phyloP scores from a whole-genome alignment of 1,140 invertebrate species.

The Sminthurides bifidus region DNA sequence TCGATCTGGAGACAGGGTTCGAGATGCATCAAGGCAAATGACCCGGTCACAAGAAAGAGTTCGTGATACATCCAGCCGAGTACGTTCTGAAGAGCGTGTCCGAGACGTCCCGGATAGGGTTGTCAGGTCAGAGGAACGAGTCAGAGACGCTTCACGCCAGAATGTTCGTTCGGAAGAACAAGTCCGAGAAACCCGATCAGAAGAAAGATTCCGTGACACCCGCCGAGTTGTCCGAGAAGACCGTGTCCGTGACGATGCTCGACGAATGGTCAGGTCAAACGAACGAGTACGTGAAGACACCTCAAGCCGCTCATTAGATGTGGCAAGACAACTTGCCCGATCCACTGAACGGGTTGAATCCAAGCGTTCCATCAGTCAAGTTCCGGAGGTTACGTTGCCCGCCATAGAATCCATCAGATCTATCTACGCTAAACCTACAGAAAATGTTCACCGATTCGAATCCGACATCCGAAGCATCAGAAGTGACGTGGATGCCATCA shows the following conservation, averaged over 20 bases:
- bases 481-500: neutral
- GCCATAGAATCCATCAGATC: neutral
- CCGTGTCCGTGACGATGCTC: neutral
- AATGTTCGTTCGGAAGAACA: neutral
- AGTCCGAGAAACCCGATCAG: neutral
- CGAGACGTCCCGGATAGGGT: no score
- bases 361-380: neutral
- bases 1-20: no score
- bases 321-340: neutral
- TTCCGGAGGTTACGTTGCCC: neutral
- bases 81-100: no score
- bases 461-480: no score
- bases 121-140: no score
- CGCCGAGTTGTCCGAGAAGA: slow-evolving; percentile 11
- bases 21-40: no score
- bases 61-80: no score
- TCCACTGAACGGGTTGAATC: neutral
- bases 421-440: neutral
- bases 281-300: neutral
- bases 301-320: neutral
- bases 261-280: slow-evolving; percentile 6
- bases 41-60: no score
- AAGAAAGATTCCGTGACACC: neutral
- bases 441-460: neutral
- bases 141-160: neutral